These are phyloP conservation scores for Eremophila alpestris DNA, from an alignment of 2,797 vertebrate genomes.

Conservation along the genomic window DNA sequence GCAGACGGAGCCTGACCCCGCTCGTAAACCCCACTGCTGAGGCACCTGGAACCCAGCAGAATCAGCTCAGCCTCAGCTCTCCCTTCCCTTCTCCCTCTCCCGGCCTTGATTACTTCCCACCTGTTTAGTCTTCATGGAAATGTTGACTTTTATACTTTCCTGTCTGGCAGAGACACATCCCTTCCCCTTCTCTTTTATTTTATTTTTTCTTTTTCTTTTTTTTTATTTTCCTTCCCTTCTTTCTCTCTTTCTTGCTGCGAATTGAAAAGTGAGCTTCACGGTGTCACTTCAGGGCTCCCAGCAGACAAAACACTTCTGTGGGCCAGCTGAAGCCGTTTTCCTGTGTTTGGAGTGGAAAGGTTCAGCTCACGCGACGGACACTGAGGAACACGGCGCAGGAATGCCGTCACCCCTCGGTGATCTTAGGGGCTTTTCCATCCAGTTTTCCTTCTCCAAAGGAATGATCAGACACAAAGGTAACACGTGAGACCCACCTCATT, in stretches of 20 bases:
- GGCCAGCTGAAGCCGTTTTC: constrained; percentile 31
- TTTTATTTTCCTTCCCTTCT: not conserved
- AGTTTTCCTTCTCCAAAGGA: not conserved
- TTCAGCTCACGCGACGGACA: not conserved
- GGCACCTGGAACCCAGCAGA: not conserved
- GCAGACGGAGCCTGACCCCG: constrained; percentile 31
- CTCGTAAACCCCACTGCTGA: constrained; percentile 9
- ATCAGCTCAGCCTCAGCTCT: not conserved
- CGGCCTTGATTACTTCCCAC: constrained; percentile 43
- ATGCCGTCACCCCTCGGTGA: not conserved
- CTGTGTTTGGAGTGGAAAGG: constrained; percentile 23
- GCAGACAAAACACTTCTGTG: constrained; percentile 19
- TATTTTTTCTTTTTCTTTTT: too few relatives aligned
- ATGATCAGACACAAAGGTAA: not conserved
- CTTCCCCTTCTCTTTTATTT: not conserved
- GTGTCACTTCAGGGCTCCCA: constrained; percentile 40
- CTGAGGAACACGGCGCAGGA: not conserved
- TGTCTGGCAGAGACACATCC: constrained; percentile 56
- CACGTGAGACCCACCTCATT: not conserved
- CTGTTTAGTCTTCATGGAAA: constrained; percentile 72
- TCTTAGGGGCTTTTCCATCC: not conserved
- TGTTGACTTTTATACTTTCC: constrained; percentile 68
- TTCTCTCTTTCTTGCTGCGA: constrained; percentile 8
- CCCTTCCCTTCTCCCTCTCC: not conserved
- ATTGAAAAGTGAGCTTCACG: not conserved